phyloP scores from a whole-genome alignment of 2,797 vertebrate species.

The Gallirallus australis region DNA sequence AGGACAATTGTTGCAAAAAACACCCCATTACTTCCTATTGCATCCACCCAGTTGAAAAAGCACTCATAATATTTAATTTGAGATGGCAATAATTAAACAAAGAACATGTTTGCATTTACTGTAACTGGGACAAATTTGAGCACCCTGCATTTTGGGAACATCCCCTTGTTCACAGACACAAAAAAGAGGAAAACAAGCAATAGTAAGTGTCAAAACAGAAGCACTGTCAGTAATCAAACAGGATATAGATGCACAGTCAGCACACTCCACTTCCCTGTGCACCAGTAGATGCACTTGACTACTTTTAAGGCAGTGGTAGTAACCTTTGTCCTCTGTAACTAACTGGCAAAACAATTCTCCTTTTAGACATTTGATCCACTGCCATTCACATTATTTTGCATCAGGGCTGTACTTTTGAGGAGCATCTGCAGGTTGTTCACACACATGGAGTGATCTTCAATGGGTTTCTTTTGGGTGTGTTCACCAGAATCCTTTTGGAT shows the following conservation, averaged over 20 bases:
- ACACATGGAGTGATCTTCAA: not conserved
- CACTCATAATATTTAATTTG: not conserved
- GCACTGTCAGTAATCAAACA: not conserved
- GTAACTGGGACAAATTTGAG: not conserved
- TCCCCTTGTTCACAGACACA: not conserved
- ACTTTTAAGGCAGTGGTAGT: not conserved
- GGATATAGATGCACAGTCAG: not conserved
- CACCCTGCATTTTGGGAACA: not conserved
- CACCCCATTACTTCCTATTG: not conserved
- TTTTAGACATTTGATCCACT: not conserved
- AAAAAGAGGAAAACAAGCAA: not conserved
- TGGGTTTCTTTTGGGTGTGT: not conserved
- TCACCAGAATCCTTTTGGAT: not conserved
- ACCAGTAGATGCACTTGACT: not conserved
- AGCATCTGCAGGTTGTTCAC: not conserved
- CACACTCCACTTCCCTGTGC: fast-evolving
- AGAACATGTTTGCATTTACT: constrained; percentile 21
- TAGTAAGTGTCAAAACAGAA: not conserved
- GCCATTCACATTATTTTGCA: not conserved
- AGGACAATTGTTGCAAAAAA: not conserved
- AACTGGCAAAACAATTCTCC: not conserved
- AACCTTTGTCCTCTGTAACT: not conserved
- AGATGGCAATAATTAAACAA: constrained; percentile 11
- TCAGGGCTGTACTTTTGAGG: not conserved
- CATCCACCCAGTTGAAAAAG: not conserved